Conservation (phyloP, 53 echinoderm and acorn worm species). For the Temnopleurus reevesii region DNA sequence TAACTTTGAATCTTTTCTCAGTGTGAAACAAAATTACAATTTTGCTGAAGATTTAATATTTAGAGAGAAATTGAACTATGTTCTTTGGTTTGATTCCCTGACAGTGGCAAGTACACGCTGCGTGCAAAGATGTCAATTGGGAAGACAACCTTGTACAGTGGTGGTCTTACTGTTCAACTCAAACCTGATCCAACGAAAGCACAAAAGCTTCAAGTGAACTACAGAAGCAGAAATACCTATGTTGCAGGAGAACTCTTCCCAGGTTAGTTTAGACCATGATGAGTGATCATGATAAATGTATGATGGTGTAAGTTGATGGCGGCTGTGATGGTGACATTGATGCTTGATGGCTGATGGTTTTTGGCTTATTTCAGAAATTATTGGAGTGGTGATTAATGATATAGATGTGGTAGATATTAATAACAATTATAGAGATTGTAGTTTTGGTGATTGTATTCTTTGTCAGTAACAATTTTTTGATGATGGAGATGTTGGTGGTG, state of each 20-base stretch:
- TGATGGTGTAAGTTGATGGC: not conserved
- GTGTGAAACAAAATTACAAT: no score
- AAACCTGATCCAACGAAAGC: slow-evolving; percentile 78
- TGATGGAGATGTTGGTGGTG: slow-evolving; percentile 24
- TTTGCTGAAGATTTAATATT: no score
- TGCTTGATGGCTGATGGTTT: not conserved
- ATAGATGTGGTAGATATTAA: not conserved
- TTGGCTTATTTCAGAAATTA: not conserved
- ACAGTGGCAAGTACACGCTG: slow-evolving; percentile 76
- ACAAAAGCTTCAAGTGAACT: slow-evolving; percentile 64
- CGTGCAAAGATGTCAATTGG: slow-evolving; percentile 67
- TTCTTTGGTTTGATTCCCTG: not conserved
- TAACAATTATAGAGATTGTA: not conserved
- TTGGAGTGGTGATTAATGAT: slow-evolving; percentile 8
- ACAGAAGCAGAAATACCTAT: slow-evolving; percentile 34
- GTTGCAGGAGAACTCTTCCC: slow-evolving; percentile 73
- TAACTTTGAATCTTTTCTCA: no score
- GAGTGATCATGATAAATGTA: slow-evolving; percentile 10
- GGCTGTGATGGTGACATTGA: slow-evolving; percentile 15
- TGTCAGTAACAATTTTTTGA: not conserved
- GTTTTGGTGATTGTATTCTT: not conserved
- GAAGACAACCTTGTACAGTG: slow-evolving; percentile 43
- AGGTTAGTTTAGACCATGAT: slow-evolving; percentile 61
- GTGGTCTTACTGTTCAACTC: slow-evolving; percentile 60
- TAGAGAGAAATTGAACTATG: no score